Conservation (phyloP, 37 sponge, comb jelly and placozoan genomes). For the Hormiphora californensis region DNA sequence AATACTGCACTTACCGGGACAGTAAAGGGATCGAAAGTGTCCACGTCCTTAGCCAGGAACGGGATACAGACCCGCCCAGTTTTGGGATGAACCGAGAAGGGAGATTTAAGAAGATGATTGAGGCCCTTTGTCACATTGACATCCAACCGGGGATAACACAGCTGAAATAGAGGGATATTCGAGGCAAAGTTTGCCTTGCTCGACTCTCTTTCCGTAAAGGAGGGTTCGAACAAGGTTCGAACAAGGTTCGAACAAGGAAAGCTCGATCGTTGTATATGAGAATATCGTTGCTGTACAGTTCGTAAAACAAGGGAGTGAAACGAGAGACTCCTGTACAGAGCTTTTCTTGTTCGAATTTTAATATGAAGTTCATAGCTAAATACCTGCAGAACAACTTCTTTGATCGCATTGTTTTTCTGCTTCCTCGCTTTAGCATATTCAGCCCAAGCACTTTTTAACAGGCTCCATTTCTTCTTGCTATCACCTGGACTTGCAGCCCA, state of each 20-base stretch:
- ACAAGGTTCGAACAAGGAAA: too few relatives aligned
- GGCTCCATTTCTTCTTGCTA: background rate
- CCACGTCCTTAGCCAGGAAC: constrained; percentile 63
- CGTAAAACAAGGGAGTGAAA: too few relatives aligned
- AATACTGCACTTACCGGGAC: constrained; percentile 64
- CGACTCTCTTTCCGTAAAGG: too few relatives aligned
- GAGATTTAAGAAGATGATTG: constrained; percentile 98
- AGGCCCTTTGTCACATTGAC: constrained; percentile 94
- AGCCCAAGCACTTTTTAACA: background rate
- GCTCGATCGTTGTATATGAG: too few relatives aligned
- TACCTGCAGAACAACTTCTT: constrained; percentile 21
- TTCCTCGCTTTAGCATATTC: background rate
- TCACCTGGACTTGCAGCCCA: background rate
- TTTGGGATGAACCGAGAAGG: constrained; percentile 96
- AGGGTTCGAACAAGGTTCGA: too few relatives aligned
- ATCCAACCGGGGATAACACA: constrained; percentile 87
- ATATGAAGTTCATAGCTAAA: too few relatives aligned
- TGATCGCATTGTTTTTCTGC: background rate
- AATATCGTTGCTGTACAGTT: too few relatives aligned
- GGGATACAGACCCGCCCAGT: constrained; percentile 96
- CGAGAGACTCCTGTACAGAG: too few relatives aligned
- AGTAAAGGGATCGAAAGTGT: constrained; percentile 73
- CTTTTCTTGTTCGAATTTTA: too few relatives aligned
- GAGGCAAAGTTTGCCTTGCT: too few relatives aligned
- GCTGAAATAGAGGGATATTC: too few relatives aligned